Evolutionary conservation across 2,888 invertebrate genomes (phyloP).

Genomic region (Buathra laborator): DNA sequence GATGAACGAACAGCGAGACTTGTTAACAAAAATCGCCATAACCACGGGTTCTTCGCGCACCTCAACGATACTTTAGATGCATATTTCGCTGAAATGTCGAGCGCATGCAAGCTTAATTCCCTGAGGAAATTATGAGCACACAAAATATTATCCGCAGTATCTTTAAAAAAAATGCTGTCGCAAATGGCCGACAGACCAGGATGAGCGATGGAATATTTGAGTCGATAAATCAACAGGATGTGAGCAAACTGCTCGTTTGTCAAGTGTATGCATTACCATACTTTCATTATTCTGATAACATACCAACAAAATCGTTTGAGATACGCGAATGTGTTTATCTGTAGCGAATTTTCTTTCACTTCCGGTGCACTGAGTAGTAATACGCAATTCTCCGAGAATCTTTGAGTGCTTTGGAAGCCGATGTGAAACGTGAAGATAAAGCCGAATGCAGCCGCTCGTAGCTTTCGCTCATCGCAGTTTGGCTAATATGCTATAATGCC

Average conservation of each 20-base stretch:
- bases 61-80: neutral
- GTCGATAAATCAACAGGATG: neutral
- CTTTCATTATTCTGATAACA: neutral
- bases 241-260: neutral
- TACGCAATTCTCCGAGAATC: neutral
- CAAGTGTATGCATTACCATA: neutral
- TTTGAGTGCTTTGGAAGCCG: conserved; percentile 38
- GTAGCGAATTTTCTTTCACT: neutral
- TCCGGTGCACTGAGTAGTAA: neutral
- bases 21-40: neutral
- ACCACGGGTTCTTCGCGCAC: too few species aligned
- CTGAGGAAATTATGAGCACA: conserved; percentile 28
- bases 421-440: neutral
- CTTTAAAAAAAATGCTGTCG: conserved; percentile 2
- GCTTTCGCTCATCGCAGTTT: conserved; percentile 17
- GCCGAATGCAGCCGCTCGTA: conserved; percentile 5
- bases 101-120: conserved; percentile 19
- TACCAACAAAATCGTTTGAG: neutral
- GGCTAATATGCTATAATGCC: conserved; percentile 36
- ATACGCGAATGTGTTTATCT: neutral
- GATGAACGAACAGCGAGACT: too few species aligned
- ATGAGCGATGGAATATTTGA: neutral
- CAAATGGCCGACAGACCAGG: neutral
- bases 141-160: conserved; percentile 5
- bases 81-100: conserved; percentile 15